phyloP scores from a whole-genome alignment of 2,797 vertebrate species.

The Xerus rutilus region DNA sequence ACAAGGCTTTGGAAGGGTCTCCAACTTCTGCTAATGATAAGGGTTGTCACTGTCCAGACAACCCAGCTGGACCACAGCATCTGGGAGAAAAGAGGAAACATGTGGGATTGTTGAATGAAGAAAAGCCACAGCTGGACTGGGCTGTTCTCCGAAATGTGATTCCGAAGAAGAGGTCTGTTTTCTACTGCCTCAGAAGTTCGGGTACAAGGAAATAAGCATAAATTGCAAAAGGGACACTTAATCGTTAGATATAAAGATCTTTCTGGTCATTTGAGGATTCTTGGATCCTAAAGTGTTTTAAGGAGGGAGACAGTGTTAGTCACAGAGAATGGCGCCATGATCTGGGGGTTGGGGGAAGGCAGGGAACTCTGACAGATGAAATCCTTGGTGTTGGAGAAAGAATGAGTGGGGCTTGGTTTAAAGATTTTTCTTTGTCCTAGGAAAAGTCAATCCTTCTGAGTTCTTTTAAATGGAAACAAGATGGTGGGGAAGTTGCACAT shows the following conservation, averaged over 20 bases:
- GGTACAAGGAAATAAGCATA: not conserved
- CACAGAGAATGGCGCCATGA: not conserved
- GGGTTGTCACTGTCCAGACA: not conserved
- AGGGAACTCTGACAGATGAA: not conserved
- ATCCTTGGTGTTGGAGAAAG: not conserved
- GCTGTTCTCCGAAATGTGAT: not conserved
- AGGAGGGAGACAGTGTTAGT: not conserved
- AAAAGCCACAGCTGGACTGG: not conserved
- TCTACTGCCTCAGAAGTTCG: conserved; percentile 17
- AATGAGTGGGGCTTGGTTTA: not conserved
- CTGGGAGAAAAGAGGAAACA: not conserved
- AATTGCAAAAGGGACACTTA: conserved; percentile 1
- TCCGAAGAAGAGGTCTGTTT: not conserved
- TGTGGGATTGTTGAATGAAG: not conserved
- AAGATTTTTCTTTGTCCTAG: conserved; percentile 42
- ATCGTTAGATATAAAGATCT: not conserved
- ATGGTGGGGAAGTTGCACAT: not conserved
- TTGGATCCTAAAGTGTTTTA: not conserved
- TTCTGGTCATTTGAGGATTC: conserved; percentile 35
- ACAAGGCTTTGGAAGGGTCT: not conserved
- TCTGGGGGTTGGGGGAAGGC: not conserved
- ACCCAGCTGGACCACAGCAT: not conserved
- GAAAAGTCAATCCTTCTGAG: conserved; percentile 47
- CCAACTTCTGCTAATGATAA: not conserved
- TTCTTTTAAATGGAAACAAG: conserved; percentile 68